Base-by-base conservation (phyloP, 2,797 vertebrate genomes). In the Sebastes minor region DNA sequence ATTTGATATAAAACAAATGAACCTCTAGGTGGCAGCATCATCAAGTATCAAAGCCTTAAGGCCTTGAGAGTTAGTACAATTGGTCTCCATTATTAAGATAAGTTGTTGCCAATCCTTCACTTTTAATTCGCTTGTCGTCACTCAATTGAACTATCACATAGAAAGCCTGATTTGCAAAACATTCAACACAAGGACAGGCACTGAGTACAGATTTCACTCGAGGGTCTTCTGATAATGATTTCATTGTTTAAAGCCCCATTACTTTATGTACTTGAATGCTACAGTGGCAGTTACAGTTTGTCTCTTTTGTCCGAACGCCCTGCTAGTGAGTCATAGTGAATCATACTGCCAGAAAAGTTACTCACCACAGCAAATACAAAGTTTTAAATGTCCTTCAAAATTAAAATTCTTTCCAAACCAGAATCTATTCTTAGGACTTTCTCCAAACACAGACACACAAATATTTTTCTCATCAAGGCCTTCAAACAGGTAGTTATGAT, bases 11-110 rank as follows among this genome's bases (percentile, higher is more conserved):
- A 28, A 55, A 68, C 33, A 57, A 46, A 59, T 25, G 2, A 22
- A 46, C 73, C 69, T 42, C 32, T 60, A 35, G 83, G 55, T 57
- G 78, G 83, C 78, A 74, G 61, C 66, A 67, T 38, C 6, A 59
- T 32, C 73, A 60, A 3, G 28, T 46, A 46, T 22, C 25, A 33
- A n/a, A 0, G 68, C 1, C 30, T 28, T 6, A 18, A 55, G 8
- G 20, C 6, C 8, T 57, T 4, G 2, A 27, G 28, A 2, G 53
- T 14, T 4, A 13, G 3, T 12, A 22, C 6, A 46, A 20, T 59
- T 32, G 25, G 16, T 30, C 16, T 25, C 4, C 5, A 38, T 38
- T 32, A 7, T 11, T 33, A 23, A 57, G 14, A 52, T 38, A 11
- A 6, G 4, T 30, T 20, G 9, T 14, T 56, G 52, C 6, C 3